Evolutionary conservation across 2,888 invertebrate genomes (phyloP).

Genomic region (Pegoplata infirma): DNA sequence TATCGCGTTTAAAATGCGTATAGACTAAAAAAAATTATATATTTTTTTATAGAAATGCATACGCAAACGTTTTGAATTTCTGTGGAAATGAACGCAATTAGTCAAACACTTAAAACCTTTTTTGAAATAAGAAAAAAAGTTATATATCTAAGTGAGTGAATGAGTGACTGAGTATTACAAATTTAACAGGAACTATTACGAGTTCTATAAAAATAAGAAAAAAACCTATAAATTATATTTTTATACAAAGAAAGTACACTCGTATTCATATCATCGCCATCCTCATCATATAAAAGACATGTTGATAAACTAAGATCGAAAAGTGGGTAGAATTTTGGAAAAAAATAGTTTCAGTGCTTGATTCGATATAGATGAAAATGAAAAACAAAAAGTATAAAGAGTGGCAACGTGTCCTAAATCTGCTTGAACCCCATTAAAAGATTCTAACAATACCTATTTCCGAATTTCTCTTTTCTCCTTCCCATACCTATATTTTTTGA

Average conservation of each 20-base stretch:
- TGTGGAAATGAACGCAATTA: conserved; percentile 71
- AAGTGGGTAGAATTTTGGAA: too few species aligned
- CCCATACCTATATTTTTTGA: too few species aligned
- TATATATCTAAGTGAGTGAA: background rate
- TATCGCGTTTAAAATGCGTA: conserved; percentile 53
- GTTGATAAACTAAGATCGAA: background rate
- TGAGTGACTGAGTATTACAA: conserved; percentile 39
- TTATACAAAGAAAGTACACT: conserved; percentile 49
- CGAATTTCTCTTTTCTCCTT: too few species aligned
- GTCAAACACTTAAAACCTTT: conserved; percentile 70
- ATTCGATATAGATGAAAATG: too few species aligned
- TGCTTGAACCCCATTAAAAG: too few species aligned
- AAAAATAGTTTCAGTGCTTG: too few species aligned
- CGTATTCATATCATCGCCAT: conserved; percentile 36
- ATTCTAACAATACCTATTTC: too few species aligned
- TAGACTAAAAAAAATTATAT: background rate
- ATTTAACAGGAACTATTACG: conserved; percentile 59
- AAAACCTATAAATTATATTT: conserved; percentile 45
- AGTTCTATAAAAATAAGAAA: conserved; percentile 44
- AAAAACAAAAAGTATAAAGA: too few species aligned
- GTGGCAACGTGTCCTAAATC: too few species aligned
- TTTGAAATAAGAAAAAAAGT: conserved; percentile 15
- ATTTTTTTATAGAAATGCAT: conserved; percentile 25
- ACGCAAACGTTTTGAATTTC: conserved; percentile 61
- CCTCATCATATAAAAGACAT: conserved; percentile 17